These are phyloP conservation scores for Styela plicata DNA, from an alignment of 23 tunicate genomes.

Conservation along the genomic window DNA sequence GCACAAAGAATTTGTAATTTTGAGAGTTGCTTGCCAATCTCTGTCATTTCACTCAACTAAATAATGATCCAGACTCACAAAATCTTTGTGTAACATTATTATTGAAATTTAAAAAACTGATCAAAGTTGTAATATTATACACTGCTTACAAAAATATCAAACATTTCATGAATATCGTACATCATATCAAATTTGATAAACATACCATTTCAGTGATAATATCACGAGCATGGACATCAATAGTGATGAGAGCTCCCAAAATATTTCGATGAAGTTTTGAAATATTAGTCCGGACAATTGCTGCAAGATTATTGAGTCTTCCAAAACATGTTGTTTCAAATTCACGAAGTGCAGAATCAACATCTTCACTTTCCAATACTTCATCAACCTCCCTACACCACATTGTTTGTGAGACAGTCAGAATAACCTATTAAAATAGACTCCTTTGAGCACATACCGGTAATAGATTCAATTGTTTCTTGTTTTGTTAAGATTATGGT, in stretches of 20 bases:
- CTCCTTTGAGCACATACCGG: too few species aligned
- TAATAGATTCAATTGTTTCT: too few species aligned
- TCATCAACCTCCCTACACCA: slow-evolving; percentile 94
- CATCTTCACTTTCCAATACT: slow-evolving; percentile 43
- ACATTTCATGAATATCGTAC: too few species aligned
- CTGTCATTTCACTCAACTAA: too few species aligned
- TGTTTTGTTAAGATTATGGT: too few species aligned
- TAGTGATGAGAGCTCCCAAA: slow-evolving; percentile 93
- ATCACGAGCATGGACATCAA: slow-evolving; percentile 98
- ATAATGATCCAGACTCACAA: too few species aligned
- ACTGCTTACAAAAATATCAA: too few species aligned
- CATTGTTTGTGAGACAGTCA: slow-evolving; percentile 96
- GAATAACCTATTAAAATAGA: slow-evolving; percentile 71
- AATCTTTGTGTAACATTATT: too few species aligned
- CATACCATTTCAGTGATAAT: slow-evolving; percentile 94
- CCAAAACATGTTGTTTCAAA: slow-evolving; percentile 59
- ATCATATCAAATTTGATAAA: background rate
- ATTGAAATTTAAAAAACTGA: too few species aligned
- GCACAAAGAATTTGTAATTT: too few species aligned
- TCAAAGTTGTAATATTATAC: too few species aligned
- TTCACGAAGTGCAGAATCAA: slow-evolving; percentile 20
- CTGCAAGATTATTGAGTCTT: slow-evolving; percentile 90
- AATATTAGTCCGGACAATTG: slow-evolving; percentile 83
- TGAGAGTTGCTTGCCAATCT: too few species aligned
- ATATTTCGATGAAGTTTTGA: slow-evolving; percentile 90